These are phyloP conservation scores for Sarcophaga caerulescens DNA, from an alignment of 2,888 invertebrate genomes.

Conservation along the genomic window DNA sequence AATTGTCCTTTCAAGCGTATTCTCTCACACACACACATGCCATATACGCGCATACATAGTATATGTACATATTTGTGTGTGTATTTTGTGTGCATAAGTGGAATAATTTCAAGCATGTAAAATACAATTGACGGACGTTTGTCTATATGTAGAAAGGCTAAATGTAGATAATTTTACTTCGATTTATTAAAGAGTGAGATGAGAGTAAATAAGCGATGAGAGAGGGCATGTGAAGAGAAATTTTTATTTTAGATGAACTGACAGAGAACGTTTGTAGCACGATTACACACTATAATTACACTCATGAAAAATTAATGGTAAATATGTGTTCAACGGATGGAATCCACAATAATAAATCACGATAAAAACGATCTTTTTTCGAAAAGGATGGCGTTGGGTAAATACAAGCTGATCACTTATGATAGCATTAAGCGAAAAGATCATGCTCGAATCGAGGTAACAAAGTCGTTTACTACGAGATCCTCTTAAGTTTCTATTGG, in stretches of 20 bases:
- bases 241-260: not conserved
- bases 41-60: slow-evolving; percentile 1
- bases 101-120: slow-evolving; percentile 54
- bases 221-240: not conserved
- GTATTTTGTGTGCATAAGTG: slow-evolving; percentile 15
- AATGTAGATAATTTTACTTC: slow-evolving; percentile 20
- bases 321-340: not conserved
- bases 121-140: slow-evolving; percentile 56
- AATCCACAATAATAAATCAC: too few relatives aligned
- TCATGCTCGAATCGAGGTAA: too few relatives aligned
- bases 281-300: slow-evolving; percentile 11
- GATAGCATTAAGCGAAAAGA: too few relatives aligned
- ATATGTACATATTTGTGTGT: not conserved
- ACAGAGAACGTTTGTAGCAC: not conserved
- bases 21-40: slow-evolving; percentile 5
- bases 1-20: slow-evolving; percentile 63
- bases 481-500: too few relatives aligned
- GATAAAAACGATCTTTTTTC: too few relatives aligned
- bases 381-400: too few relatives aligned
- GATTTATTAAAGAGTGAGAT: not conserved
- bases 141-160: slow-evolving; percentile 35
- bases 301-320: not conserved
- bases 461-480: too few relatives aligned
- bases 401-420: too few relatives aligned
- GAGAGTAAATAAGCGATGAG: not conserved